Conservation (phyloP, 2,888 invertebrate genomes). For the Pachydiplax longipennis region DNA sequence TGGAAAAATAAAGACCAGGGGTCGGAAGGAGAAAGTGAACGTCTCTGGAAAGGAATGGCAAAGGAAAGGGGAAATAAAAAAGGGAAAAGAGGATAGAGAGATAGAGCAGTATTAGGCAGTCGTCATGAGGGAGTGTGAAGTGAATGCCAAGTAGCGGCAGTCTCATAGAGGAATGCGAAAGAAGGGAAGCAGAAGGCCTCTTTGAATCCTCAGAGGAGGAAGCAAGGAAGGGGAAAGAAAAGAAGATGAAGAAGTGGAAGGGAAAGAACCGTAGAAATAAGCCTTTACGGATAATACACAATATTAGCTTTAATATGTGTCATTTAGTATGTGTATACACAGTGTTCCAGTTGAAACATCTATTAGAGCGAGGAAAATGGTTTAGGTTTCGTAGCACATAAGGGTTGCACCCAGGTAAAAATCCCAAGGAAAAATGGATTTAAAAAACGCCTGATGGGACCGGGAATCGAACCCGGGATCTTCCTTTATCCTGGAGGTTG, state of each 20-base stretch:
- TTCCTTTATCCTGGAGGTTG: too few relatives aligned
- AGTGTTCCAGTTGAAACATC: too few relatives aligned
- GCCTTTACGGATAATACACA: not conserved
- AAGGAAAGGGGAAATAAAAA: not conserved
- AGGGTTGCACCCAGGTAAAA: too few relatives aligned
- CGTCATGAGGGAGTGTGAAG: not conserved
- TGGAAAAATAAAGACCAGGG: not conserved
- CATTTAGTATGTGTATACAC: too few relatives aligned
- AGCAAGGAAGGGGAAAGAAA: not conserved
- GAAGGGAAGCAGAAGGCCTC: not conserved
- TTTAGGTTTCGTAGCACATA: too few relatives aligned
- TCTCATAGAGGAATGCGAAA: not conserved
- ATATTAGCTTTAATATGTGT: too few relatives aligned
- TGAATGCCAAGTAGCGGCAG: slow-evolving; percentile 6
- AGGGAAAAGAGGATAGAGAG: not conserved
- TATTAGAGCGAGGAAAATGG: too few relatives aligned
- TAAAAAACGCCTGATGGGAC: too few relatives aligned
- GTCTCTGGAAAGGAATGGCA: not conserved
- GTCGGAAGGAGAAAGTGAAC: not conserved
- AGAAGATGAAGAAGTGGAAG: not conserved
- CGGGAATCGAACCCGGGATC: too few relatives aligned
- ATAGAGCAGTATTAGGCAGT: not conserved
- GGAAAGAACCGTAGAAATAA: not conserved
- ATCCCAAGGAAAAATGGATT: too few relatives aligned
- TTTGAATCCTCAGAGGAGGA: not conserved